phyloP scores from a whole-genome alignment of 2,113 vertebrate genomes.

The Lepus timidus region DNA sequence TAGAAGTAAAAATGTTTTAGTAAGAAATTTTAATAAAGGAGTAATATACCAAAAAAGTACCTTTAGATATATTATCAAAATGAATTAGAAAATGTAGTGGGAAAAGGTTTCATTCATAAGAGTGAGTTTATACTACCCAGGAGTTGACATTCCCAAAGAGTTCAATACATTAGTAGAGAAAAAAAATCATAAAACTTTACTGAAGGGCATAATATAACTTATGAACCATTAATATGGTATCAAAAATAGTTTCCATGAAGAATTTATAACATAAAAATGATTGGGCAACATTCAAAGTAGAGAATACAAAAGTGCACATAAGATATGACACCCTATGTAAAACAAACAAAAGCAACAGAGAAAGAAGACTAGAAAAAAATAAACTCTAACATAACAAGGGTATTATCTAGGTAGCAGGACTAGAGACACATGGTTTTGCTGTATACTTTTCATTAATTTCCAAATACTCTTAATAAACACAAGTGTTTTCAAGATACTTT shows the following conservation, averaged over 20 bases:
- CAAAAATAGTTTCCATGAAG: constrained; percentile 59
- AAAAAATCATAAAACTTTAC: background rate
- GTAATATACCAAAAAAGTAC: background rate
- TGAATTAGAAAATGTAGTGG: background rate
- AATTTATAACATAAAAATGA: constrained; percentile 53
- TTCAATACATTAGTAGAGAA: background rate
- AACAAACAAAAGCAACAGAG: background rate
- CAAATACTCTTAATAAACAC: background rate
- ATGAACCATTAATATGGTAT: constrained; percentile 56
- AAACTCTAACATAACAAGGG: background rate
- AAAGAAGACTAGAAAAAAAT: background rate
- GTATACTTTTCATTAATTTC: background rate
- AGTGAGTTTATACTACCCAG: background rate
- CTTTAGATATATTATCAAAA: background rate
- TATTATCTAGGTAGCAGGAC: accelerated
- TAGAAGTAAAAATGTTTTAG: constrained; percentile 27
- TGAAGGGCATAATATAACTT: constrained; percentile 63
- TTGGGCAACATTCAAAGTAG: constrained; percentile 2
- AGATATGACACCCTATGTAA: background rate
- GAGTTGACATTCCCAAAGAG: background rate
- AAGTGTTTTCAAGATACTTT: background rate
- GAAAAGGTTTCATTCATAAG: constrained; percentile 17
- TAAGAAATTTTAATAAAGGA: background rate
- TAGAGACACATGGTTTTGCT: background rate
- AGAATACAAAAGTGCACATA: background rate